Conservation (phyloP, 2,797 vertebrate genomes). For the Sparus aurata region DNA sequence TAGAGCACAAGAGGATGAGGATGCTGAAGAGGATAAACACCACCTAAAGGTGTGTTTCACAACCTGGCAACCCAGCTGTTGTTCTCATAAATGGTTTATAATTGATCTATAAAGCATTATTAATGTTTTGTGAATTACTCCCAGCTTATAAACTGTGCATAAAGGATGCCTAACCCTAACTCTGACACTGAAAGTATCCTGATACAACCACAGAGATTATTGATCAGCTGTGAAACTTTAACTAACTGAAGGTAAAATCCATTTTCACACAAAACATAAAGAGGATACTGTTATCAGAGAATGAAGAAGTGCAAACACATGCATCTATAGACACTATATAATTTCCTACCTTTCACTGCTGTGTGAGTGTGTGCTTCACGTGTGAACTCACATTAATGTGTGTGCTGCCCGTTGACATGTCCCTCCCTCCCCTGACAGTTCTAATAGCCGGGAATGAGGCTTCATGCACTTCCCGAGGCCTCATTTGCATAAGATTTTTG, state of each 20-base stretch:
- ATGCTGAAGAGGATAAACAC: not conserved
- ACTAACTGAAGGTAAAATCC: slow-evolving; percentile 8
- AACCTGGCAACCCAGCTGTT: not conserved
- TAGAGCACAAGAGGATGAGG: not conserved
- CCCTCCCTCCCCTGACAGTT: slow-evolving; percentile 76
- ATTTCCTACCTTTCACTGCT: slow-evolving; percentile 48
- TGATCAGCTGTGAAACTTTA: not conserved
- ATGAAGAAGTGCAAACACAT: slow-evolving; percentile 22
- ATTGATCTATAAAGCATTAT: slow-evolving; percentile 5
- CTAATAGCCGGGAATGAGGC: slow-evolving; percentile 76
- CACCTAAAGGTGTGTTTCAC: not conserved
- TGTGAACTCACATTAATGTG: slow-evolving; percentile 45
- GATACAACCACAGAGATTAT: not conserved
- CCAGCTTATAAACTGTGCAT: not conserved
- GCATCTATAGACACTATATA: slow-evolving; percentile 43
- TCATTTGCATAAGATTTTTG: slow-evolving; percentile 83
- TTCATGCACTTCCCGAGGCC: slow-evolving; percentile 80
- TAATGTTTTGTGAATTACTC: not conserved
- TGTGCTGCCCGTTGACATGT: slow-evolving; percentile 61
- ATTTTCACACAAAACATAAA: slow-evolving; percentile 9
- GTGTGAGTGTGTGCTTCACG: slow-evolving; percentile 12
- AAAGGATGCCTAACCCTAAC: not conserved
- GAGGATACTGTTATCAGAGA: slow-evolving; percentile 28
- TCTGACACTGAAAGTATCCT: not conserved
- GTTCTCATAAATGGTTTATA: not conserved